Evolutionary conservation across 2,797 vertebrate genomes (phyloP).

Genomic region (Scomberomorus guttatus): DNA sequence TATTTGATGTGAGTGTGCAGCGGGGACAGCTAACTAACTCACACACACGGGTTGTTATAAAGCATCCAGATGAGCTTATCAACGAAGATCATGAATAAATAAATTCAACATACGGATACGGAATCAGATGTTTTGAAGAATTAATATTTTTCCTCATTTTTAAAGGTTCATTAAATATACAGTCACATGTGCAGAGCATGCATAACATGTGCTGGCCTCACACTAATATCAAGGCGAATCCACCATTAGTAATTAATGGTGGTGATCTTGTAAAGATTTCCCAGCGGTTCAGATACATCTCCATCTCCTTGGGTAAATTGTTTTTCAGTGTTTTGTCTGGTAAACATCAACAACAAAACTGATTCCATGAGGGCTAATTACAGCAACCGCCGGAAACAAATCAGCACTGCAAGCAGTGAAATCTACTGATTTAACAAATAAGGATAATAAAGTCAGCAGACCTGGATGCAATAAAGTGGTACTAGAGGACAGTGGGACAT

Average conservation of each 20-base stretch:
- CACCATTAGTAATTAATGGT: slow-evolving; percentile 67
- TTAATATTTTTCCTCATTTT: slow-evolving; percentile 25
- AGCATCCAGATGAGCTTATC: slow-evolving; percentile 24
- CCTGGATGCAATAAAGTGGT: slow-evolving; percentile 58
- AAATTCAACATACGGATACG: neutral
- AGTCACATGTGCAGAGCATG: slow-evolving; percentile 22
- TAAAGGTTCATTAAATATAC: slow-evolving; percentile 42
- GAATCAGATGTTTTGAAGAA: neutral
- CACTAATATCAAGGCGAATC: slow-evolving; percentile 32
- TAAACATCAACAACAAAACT: slow-evolving; percentile 63
- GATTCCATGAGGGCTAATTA: slow-evolving; percentile 75
- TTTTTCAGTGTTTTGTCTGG: slow-evolving; percentile 62
- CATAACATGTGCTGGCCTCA: slow-evolving; percentile 33
- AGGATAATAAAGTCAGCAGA: slow-evolving; percentile 73
- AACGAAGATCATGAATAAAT: slow-evolving; percentile 48
- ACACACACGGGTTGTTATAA: slow-evolving; percentile 10
- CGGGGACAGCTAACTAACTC: slow-evolving; percentile 32
- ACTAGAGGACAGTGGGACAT: slow-evolving; percentile 55
- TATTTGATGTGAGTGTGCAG: slow-evolving; percentile 28
- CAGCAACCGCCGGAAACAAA: slow-evolving; percentile 50
- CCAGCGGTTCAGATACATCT: slow-evolving; percentile 57
- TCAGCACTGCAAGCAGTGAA: slow-evolving; percentile 54
- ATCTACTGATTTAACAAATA: slow-evolving; percentile 51
- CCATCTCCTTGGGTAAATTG: slow-evolving; percentile 58
- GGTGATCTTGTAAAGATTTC: slow-evolving; percentile 73